Conservation (phyloP, 2,888 invertebrate genomes). For the Eudemis profundana region DNA sequence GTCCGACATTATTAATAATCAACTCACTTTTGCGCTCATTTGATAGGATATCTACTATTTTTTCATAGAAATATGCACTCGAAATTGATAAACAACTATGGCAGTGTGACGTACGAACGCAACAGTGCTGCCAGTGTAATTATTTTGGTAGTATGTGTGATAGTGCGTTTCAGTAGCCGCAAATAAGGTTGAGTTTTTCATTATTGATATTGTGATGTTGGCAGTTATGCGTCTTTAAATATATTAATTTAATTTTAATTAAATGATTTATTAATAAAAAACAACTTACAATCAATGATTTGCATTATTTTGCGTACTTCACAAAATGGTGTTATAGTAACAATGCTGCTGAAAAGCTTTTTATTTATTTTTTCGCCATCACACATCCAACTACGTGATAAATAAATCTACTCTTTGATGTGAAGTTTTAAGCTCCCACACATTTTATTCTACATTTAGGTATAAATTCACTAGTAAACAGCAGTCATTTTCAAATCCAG, state of each 20-base stretch:
- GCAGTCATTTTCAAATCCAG: slow-evolving; percentile 53
- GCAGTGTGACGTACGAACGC: slow-evolving; percentile 45
- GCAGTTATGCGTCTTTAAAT: too few species aligned
- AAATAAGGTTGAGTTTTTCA: background rate
- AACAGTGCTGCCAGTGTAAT: slow-evolving; percentile 45
- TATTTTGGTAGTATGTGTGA: background rate
- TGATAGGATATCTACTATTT: slow-evolving; percentile 32
- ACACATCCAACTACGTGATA: slow-evolving; percentile 16
- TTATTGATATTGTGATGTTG: too few species aligned
- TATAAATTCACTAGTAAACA: slow-evolving; percentile 52
- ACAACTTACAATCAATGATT: too few species aligned
- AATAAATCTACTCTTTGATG: background rate
- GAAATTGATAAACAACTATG: slow-evolving; percentile 59
- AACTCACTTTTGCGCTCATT: slow-evolving; percentile 43
- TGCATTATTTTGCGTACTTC: too few species aligned
- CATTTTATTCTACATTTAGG: slow-evolving; percentile 48
- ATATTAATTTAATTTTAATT: too few species aligned
- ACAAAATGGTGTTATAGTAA: too few species aligned
- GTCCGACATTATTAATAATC: slow-evolving; percentile 61
- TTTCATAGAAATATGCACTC: slow-evolving; percentile 28
- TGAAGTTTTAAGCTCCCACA: slow-evolving; percentile 45
- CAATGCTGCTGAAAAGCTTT: too few species aligned
- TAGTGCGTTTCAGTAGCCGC: slow-evolving; percentile 20
- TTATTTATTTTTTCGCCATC: background rate
- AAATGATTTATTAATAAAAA: too few species aligned